Evolutionary conservation across 2,113 vertebrate genomes (phyloP), one percentile per base, ranked within the genome.

Genomic region (Erythrocercus mccallii): DNA sequence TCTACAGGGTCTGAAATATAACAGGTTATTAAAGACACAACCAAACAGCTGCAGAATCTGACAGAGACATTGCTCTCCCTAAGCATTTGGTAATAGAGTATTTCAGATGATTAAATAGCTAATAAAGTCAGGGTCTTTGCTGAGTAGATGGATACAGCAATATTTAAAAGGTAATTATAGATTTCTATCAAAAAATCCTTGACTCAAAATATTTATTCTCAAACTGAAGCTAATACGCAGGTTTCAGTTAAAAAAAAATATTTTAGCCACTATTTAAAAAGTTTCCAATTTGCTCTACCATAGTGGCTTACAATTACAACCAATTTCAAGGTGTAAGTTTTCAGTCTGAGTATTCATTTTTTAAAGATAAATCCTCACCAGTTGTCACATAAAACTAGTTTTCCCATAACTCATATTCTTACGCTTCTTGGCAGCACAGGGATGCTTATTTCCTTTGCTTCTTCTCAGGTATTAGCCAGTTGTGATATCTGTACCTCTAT

Each of bases 121-220:
- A 91, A 95, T 87, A 95, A 96, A 94, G 51, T 83, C 79, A 81
- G 48, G 88, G 71, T 58, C 68, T 84, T 90, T 86, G 23, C 54
- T 90, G 93, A 93, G 74, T 30, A 96, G 81, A 95, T 83, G 81
- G 66, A 94, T 92, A 81, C 42, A 90, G 90, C 42, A 95, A 94
- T 90, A 96, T 62, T 93, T 56, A 51, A 95, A 88, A 92, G 13
- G 71, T 92, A 92, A 93, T 88, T 93, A 81, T n/a, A 95, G 88
- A 95, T 82, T 86, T 91, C 71, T 86, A 78, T 95, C 15, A 94
- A 77, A 95, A 95, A 81, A 25, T 11, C 30, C 30, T 86, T 86
- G 35, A 64, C 58, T 70, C 37, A 70, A 95, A 94, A 86, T 92
- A 92, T 77, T 94, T 88, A 50, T 91, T 80, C 38, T 74, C 13